Evolutionary conservation across 2,797 vertebrate genomes (phyloP), one percentile per base, ranked within the genome.

Genomic region (Sciurus carolinensis): DNA sequence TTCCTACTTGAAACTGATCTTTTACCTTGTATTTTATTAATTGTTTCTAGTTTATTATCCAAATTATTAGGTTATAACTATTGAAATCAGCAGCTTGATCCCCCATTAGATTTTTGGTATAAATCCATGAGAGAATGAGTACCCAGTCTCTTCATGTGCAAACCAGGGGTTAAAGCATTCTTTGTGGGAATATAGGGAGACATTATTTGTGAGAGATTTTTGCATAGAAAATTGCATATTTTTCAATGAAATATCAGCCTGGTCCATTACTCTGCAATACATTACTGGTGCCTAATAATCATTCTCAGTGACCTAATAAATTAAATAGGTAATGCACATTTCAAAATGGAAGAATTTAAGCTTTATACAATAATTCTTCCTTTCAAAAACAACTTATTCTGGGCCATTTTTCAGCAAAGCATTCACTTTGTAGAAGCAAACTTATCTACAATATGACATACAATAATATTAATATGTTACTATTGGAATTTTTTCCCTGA

Each of bases 331-430:
- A 97, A 97, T 85, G 42, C 66, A 96, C 86, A 97, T 97, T 98
- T 95, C 89, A 96, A 94, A 96, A 96, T 85, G 90, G 54, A 98
- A 97, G 98, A 93, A 97, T 94, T 97, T 97, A 94, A 97, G 83
- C 85, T 81, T 94, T 96, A 92, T 81, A 85, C 77, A 96, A 95
- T 96, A 97, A 98, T 91, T 95, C 13, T 7, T 96, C 69, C 82
- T 95, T 97, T 94, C 42, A 93, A 96, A 98, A 95, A 54, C 86
- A 95, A 86, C 33, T 39, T 95, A 47, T 77, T 1, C 18, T 47
- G 64, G 13, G 28, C 57, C 91, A 91, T 94, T 97, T 97, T 97
- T 87, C 50, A 96, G 57, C 91, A 93, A 97, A 71, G n/a, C 80
- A 26, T 77, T 97, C 95, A 39, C 59, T 33, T 92, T 94, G 64